Conservation (phyloP, 1,140 invertebrate species). For the Saxidomus purpurata region DNA sequence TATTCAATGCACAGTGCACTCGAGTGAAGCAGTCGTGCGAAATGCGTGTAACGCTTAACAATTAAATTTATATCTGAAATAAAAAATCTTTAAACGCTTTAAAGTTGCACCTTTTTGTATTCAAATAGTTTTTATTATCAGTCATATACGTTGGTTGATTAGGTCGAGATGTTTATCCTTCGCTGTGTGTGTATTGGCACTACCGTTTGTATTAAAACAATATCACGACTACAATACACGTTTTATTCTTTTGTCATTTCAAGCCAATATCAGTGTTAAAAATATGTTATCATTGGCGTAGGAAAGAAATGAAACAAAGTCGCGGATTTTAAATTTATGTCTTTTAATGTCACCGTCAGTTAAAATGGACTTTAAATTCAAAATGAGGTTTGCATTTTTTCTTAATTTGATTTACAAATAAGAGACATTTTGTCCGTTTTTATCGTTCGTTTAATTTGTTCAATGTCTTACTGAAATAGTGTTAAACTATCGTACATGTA, state of each 20-base stretch:
- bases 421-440: no score
- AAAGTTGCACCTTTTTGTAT: no score
- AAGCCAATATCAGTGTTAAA: not conserved
- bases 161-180: not conserved
- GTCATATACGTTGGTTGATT: not conserved
- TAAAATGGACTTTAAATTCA: not conserved
- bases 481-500: no score
- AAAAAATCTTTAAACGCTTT: not conserved
- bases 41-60: not conserved
- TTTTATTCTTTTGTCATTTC: constrained; percentile 17
- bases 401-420: no score
- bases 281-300: constrained; percentile 24
- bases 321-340: not conserved
- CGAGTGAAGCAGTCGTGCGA: not conserved
- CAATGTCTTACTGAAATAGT: no score
- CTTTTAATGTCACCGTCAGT: not conserved
- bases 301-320: not conserved
- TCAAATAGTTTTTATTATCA: not conserved
- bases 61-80: not conserved
- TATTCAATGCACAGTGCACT: not conserved
- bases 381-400: constrained; percentile 1
- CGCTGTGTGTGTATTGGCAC: not conserved
- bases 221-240: not conserved
- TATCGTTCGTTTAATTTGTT: no score
- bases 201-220: not conserved